phyloP scores from a whole-genome alignment of 2,797 vertebrate species.

The Parauchenoglanis ngamensis region DNA sequence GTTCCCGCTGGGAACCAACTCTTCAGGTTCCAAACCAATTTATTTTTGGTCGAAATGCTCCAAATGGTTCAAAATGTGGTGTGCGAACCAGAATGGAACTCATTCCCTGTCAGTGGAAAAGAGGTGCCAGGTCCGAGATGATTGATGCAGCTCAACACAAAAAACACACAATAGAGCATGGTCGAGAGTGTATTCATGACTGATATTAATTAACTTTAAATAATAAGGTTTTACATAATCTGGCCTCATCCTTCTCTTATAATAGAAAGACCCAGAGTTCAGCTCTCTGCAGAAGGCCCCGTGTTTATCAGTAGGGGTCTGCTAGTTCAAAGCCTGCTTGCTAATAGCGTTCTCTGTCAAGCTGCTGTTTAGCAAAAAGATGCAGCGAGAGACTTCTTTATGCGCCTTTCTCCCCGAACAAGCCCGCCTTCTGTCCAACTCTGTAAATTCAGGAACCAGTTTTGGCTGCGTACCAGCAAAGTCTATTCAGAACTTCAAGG shows the following conservation, averaged over 20 bases:
- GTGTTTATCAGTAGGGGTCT: slow-evolving; percentile 66
- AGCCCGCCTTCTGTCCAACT: slow-evolving; percentile 30
- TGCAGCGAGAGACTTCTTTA: slow-evolving; percentile 50
- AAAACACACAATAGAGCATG: not conserved
- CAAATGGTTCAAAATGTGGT: too few species aligned
- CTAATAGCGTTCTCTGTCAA: slow-evolving; percentile 78
- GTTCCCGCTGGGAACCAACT: too few species aligned
- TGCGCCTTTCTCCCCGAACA: slow-evolving; percentile 15
- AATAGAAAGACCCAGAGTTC: slow-evolving; percentile 35
- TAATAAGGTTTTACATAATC: slow-evolving; percentile 38
- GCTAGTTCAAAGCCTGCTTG: slow-evolving; percentile 60
- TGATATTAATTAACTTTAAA: slow-evolving; percentile 42
- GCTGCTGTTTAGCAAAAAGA: slow-evolving; percentile 67
- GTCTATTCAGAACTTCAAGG: not conserved
- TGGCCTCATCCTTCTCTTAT: not conserved
- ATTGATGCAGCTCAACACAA: not conserved
- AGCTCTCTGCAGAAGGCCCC: slow-evolving; percentile 60
- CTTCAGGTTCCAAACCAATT: too few species aligned
- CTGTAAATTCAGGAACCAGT: slow-evolving; percentile 11
- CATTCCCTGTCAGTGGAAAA: too few species aligned
- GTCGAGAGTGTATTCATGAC: not conserved
- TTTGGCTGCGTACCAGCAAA: slow-evolving; percentile 22
- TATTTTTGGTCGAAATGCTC: too few species aligned
- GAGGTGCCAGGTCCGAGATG: not conserved
- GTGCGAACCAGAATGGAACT: too few species aligned